Conservation (phyloP, 64 coral and sea anemone genomes). For the Pocillopora verrucosa region DNA sequence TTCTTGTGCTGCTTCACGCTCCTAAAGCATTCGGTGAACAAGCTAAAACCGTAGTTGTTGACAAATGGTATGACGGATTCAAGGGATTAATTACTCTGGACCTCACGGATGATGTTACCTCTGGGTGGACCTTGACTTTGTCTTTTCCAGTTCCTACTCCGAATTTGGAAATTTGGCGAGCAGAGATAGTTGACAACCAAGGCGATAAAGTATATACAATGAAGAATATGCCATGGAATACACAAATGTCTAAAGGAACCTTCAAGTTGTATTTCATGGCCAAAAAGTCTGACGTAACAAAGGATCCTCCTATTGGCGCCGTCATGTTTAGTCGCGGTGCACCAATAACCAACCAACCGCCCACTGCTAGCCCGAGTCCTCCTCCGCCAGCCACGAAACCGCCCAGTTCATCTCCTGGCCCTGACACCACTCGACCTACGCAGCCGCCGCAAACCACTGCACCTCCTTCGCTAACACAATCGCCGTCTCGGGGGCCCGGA, state of each 20-base stretch:
- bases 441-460: not conserved
- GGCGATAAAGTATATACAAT: constrained; percentile 50
- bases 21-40: not conserved
- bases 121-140: constrained; percentile 72
- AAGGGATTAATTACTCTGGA: constrained; percentile 34
- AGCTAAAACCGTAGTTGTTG: constrained; percentile 9
- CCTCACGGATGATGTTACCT: constrained; percentile 19
- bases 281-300: not conserved
- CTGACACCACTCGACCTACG: not conserved
- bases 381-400: not conserved
- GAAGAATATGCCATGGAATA: constrained; percentile 71
- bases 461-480: not conserved
- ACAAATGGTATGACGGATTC: constrained; percentile 45
- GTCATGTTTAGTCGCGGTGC: constrained; percentile 36
- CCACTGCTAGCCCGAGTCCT: not conserved
- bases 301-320: constrained; percentile 17
- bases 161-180: constrained; percentile 64
- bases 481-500: not conserved
- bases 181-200: constrained; percentile 33
- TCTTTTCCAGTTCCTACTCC: constrained; percentile 48
- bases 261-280: constrained; percentile 48
- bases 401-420: not conserved
- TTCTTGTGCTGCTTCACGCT: not conserved
- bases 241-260: constrained; percentile 3
- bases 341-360: not conserved